These are phyloP conservation scores for Psammodynastes pulverulentus DNA, from an alignment of 2,113 vertebrate genomes.

Conservation along the genomic window DNA sequence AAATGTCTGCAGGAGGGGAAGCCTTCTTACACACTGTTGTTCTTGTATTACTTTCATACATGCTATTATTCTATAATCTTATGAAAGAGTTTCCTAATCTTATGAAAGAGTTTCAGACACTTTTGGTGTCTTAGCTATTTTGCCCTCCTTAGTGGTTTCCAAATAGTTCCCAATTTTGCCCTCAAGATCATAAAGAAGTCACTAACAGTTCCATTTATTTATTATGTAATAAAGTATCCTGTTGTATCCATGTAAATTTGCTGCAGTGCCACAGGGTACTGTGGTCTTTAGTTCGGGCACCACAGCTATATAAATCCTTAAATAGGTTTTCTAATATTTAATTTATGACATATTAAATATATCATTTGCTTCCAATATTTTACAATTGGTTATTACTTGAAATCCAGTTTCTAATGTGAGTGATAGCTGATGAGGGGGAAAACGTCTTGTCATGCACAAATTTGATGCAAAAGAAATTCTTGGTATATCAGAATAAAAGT, in stretches of 20 bases:
- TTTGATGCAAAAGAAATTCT: background rate
- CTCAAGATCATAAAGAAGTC: background rate
- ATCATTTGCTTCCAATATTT: background rate
- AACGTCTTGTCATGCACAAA: background rate
- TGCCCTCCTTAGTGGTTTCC: background rate
- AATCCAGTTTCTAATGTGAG: background rate
- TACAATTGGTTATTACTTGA: background rate
- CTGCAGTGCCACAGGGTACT: background rate
- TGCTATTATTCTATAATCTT: background rate
- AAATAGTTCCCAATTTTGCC: background rate
- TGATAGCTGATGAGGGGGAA: background rate
- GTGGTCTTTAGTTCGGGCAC: background rate
- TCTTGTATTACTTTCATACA: background rate
- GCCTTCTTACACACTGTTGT: background rate
- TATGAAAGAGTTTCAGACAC: background rate
- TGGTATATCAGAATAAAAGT: background rate
- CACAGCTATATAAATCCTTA: background rate
- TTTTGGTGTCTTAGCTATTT: background rate
- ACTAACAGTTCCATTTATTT: background rate
- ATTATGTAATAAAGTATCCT: background rate
- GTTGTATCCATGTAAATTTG: background rate
- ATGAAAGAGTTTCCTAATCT: background rate
- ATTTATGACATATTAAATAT: background rate
- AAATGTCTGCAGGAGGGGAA: background rate
- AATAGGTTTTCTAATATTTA: background rate